Evolutionary conservation across 1,140 invertebrate genomes (phyloP).

Genomic region (Formica selysi): DNA sequence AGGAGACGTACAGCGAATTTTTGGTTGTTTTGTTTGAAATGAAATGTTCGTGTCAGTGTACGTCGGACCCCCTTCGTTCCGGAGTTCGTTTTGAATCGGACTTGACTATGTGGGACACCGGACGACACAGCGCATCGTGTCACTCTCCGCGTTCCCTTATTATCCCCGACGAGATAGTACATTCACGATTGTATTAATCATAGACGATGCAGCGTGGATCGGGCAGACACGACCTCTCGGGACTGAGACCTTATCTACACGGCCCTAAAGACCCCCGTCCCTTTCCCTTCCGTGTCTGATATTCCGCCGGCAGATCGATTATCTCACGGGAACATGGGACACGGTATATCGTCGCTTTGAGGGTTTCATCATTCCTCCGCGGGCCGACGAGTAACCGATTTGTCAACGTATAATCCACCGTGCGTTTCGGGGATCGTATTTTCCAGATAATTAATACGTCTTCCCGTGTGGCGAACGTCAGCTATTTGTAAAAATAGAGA

Average conservation of each 20-base stretch:
- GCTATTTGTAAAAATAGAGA: slow-evolving; percentile 41
- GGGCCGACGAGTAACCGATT: slow-evolving; percentile 36
- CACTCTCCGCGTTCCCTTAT: slow-evolving; percentile 65
- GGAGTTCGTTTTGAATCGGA: slow-evolving; percentile 22
- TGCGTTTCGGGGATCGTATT: slow-evolving; percentile 33
- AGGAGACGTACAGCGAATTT: slow-evolving; percentile 45
- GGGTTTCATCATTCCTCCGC: slow-evolving; percentile 60
- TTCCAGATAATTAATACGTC: slow-evolving; percentile 47
- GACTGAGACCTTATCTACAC: slow-evolving; percentile 41
- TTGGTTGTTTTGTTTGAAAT: slow-evolving; percentile 72
- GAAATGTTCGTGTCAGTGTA: slow-evolving; percentile 74
- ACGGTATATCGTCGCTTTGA: slow-evolving; percentile 39
- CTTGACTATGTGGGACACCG: slow-evolving; percentile 60
- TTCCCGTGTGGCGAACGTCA: background rate
- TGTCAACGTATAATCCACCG: slow-evolving; percentile 37
- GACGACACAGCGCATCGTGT: slow-evolving; percentile 61
- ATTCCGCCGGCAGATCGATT: slow-evolving; percentile 61
- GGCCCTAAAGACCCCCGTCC: slow-evolving; percentile 31
- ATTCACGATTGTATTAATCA: slow-evolving; percentile 71
- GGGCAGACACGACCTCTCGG: slow-evolving; percentile 29
- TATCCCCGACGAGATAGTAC: slow-evolving; percentile 64
- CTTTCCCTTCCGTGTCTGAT: slow-evolving; percentile 43
- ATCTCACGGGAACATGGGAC: slow-evolving; percentile 43
- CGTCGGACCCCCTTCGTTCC: slow-evolving; percentile 73
- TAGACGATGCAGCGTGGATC: slow-evolving; percentile 56